Evolutionary conservation across 2,113 vertebrate genomes (phyloP).

Genomic region (Arizona elegans): DNA sequence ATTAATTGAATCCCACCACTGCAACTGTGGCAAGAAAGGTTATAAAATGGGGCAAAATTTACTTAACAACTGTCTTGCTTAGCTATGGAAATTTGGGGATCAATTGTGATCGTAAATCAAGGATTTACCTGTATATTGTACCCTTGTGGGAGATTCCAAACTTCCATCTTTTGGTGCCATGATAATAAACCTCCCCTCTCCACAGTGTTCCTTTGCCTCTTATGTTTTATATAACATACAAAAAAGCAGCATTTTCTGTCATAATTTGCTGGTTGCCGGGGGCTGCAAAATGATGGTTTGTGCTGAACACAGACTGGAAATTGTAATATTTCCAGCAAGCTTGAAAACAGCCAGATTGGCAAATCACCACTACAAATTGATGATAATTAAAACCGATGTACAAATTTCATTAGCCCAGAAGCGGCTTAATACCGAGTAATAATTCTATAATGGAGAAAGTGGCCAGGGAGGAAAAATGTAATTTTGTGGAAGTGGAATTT

Average conservation of each 20-base stretch:
- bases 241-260: background rate
- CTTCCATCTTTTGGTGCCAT: background rate
- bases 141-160: background rate
- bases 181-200: background rate
- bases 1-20: too few species aligned
- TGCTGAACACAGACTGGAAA: constrained; percentile 3
- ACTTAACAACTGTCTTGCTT: background rate
- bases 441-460: background rate
- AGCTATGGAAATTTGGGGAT: too few species aligned
- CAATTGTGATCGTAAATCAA: background rate
- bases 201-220: background rate
- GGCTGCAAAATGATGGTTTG: constrained; percentile 22
- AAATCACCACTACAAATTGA: background rate
- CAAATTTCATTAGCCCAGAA: constrained; percentile 33
- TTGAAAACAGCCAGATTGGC: constrained; percentile 1
- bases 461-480: background rate
- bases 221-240: background rate
- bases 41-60: background rate
- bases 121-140: background rate
- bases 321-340: constrained; percentile 15
- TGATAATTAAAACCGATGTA: constrained; percentile 28
- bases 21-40: background rate
- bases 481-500: background rate
- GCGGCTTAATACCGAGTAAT: background rate
- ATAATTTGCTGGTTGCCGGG: background rate